phyloP scores from a whole-genome alignment of 2,797 vertebrate genomes.

The Rhynchotus rufescens region DNA sequence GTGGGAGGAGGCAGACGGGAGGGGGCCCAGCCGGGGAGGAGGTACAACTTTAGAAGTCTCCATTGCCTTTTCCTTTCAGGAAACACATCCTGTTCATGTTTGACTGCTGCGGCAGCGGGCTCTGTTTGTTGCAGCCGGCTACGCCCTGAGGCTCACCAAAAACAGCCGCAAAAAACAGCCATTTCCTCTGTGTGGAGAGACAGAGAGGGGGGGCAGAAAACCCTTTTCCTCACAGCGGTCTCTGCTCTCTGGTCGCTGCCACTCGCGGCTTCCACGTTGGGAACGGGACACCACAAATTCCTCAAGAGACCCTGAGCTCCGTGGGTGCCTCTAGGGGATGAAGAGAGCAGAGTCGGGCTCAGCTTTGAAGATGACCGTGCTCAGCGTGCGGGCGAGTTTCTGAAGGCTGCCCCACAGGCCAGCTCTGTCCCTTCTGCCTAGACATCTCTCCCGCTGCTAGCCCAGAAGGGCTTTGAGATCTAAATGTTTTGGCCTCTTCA shows the following conservation, averaged over 20 bases:
- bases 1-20: slow-evolving; percentile 5
- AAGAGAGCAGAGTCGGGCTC: neutral
- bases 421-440: neutral
- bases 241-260: slow-evolving; percentile 52
- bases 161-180: slow-evolving; percentile 83
- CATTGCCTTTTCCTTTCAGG: slow-evolving; percentile 90
- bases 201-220: slow-evolving; percentile 18
- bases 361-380: neutral
- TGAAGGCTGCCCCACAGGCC: no score
- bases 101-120: slow-evolving; percentile 76
- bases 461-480: neutral
- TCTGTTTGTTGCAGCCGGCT: slow-evolving; percentile 85
- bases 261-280: neutral
- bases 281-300: neutral
- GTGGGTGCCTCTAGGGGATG: neutral
- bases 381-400: neutral
- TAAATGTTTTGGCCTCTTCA: neutral
- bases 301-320: neutral
- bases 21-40: slow-evolving; percentile 26
- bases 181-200: slow-evolving; percentile 80
- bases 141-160: slow-evolving; percentile 83
- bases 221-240: slow-evolving; percentile 64
- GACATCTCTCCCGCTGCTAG: neutral
- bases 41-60: slow-evolving; percentile 73
- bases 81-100: slow-evolving; percentile 97